A percentile compares a stretch with the other conserved stretches of the same genome.
phyloP scores from a whole-genome alignment of 2,113 vertebrate species.

The Prunella himalayana region DNA sequence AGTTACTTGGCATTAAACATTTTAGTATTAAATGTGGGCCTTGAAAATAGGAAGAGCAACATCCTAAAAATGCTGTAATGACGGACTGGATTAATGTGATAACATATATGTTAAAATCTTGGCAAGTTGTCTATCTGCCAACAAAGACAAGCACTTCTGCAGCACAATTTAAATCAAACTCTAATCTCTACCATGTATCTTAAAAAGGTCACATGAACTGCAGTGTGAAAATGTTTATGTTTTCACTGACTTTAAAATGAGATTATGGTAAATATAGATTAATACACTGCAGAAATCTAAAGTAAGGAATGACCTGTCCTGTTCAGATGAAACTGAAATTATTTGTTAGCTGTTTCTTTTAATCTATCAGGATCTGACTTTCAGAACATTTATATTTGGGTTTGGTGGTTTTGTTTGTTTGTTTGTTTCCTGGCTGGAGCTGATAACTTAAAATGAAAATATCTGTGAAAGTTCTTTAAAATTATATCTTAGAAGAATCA shows the following conservation, averaged over 20 bases:
- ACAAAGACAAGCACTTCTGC: background rate
- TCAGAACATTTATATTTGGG: background rate
- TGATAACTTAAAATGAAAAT: background rate
- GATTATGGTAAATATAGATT: background rate
- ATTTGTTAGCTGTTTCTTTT: background rate
- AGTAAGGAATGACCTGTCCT: background rate
- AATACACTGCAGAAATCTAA: background rate
- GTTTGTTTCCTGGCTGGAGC: background rate
- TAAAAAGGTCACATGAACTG: background rate
- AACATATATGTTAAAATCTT: background rate
- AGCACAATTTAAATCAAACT: background rate
- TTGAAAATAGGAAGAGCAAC: background rate
- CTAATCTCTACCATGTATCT: background rate
- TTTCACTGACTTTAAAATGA: background rate
- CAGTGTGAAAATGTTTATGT: background rate
- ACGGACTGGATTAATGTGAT: background rate
- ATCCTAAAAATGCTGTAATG: background rate
- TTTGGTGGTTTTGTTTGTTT: background rate
- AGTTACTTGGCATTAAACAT: background rate
- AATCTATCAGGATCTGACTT: background rate
- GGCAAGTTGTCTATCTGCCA: background rate
- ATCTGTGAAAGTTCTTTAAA: background rate
- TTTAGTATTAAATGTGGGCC: background rate
- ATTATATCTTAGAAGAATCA: background rate
- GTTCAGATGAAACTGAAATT: background rate